Percentiles rank a stretch among this genome's conserved stretches.
These are phyloP conservation scores for Pipra filicauda DNA, from an alignment of 2,113 vertebrate species.

Conservation along the genomic window DNA sequence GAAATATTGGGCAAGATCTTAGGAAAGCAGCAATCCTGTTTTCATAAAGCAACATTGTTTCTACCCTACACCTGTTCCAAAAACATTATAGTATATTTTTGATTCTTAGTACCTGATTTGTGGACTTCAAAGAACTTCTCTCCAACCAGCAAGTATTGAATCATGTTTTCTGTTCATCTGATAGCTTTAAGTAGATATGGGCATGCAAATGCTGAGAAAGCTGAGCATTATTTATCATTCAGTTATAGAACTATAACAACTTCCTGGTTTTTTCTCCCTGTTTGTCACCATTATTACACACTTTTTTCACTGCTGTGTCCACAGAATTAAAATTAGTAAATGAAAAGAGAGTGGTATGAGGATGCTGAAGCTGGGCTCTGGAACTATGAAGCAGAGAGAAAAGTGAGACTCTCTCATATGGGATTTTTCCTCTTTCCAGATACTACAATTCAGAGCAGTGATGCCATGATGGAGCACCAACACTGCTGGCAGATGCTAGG, in stretches of 20 bases:
- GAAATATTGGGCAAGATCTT: neutral
- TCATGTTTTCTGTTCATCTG: slow-evolving; percentile 49
- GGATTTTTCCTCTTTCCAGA: neutral
- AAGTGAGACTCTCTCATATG: neutral
- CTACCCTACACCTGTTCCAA: neutral
- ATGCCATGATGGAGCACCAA: neutral
- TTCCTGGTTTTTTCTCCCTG: neutral
- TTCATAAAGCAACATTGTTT: neutral
- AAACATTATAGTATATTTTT: neutral
- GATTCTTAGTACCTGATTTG: neutral
- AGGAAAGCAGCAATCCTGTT: neutral
- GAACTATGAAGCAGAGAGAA: neutral
- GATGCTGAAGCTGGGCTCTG: neutral
- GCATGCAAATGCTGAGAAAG: neutral
- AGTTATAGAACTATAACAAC: neutral
- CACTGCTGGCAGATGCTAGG: neutral
- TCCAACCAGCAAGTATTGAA: slow-evolving; percentile 67
- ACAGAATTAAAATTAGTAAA: neutral
- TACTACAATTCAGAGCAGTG: neutral
- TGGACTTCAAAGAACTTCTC: slow-evolving; percentile 42
- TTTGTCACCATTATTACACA: neutral
- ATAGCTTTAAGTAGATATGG: slow-evolving; percentile 43
- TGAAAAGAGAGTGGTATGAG: neutral
- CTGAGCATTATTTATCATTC: neutral
- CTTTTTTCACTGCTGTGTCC: neutral